These are phyloP conservation scores for Tiphia femorata DNA, from an alignment of 2,888 invertebrate genomes.

Conservation along the genomic window DNA sequence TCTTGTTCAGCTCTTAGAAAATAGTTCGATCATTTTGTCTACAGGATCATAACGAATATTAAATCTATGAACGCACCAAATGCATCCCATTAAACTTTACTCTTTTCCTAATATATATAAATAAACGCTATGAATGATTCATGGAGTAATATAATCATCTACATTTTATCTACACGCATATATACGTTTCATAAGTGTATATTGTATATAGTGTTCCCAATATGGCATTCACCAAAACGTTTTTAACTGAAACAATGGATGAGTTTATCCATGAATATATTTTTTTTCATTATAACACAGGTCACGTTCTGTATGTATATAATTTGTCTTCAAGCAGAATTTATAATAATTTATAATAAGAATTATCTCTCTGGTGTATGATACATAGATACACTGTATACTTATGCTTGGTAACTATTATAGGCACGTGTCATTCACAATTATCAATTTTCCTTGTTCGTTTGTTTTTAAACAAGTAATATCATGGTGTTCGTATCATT, in stretches of 20 bases:
- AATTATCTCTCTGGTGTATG: slow-evolving; percentile 24
- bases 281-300: neutral
- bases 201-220: neutral
- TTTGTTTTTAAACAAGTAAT: slow-evolving; percentile 16
- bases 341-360: neutral
- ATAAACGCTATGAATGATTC: slow-evolving; percentile 47
- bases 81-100: slow-evolving; percentile 22
- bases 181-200: slow-evolving; percentile 5
- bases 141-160: slow-evolving; percentile 23
- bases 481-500: neutral
- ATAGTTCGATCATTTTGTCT: slow-evolving; percentile 45
- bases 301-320: too few relatives aligned
- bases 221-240: neutral
- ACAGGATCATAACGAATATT: slow-evolving; percentile 39
- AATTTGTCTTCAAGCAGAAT: too few relatives aligned
- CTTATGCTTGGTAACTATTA: slow-evolving; percentile 49
- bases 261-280: neutral
- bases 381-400: slow-evolving; percentile 31
- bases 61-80: slow-evolving; percentile 42
- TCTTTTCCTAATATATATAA: slow-evolving; percentile 40
- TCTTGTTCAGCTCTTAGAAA: slow-evolving; percentile 44
- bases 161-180: slow-evolving; percentile 26
- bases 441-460: slow-evolving; percentile 6
- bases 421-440: slow-evolving; percentile 46
- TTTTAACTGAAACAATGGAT: neutral